Evolutionary conservation across 2,888 invertebrate species (phyloP), one percentile per base, ranked within the genome.

Genomic region (Lithophane semibrunnea): DNA sequence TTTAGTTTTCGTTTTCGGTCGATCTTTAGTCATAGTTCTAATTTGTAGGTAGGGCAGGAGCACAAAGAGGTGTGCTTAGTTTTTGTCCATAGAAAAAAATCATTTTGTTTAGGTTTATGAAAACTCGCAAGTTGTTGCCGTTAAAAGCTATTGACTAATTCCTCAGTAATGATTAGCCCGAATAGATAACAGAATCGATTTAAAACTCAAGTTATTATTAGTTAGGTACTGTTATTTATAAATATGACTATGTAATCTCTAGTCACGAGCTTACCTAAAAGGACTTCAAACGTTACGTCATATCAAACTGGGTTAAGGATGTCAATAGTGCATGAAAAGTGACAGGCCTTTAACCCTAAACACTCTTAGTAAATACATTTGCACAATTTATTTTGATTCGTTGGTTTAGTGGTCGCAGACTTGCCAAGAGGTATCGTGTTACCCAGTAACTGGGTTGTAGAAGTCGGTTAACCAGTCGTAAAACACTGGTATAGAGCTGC

Each of bases 261-360:
- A 69, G 58, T 72, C 76, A 67, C 76, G 47, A 79, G 42, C 42
- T 70, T 54, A 67, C 58, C 18, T 77, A 64, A 54, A 67, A 42
- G 61, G 79, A 73, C 49, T 49, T 24, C 37, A 29, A 52, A 64
- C 8, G 24, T 83, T 83, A 63, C 85, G 64, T 84, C 73, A 83
- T 71, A 21, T 24, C 18, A 42, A 80, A 77, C 73, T 84, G 24
- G 85, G 85, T 86, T 81, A 85, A 81, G 85, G 78, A 79, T 74
- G 63, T 86, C 58, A 71, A 52, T 71, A 52, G 61, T 58, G 77
- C 68, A 77, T 77, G 70, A 73, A 83, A 71, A 77, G 80, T 83
- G 80, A 80, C 83, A 75, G 80, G 66, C 67, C 42, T 58, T 10
- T 73, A 44, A 67, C 29, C 69, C 13, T 3, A 71, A 54, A 54